A percentile compares a stretch with the other conserved stretches of the same genome.
Evolutionary conservation across 2,113 vertebrate genomes (phyloP).

Genomic region (Neomonachus schauinslandi): DNA sequence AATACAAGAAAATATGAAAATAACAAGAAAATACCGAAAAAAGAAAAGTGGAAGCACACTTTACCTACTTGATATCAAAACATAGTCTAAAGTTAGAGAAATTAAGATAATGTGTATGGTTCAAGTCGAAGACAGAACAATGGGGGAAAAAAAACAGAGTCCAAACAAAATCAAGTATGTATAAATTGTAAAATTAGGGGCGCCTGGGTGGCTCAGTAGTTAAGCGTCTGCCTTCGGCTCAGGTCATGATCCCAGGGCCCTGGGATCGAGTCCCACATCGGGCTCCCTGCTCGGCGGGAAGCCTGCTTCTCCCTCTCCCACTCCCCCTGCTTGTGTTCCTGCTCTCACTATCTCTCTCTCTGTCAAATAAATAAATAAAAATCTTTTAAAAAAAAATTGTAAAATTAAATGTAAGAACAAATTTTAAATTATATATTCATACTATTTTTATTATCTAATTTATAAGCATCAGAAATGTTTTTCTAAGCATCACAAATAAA

Average conservation of each 20-base stretch:
- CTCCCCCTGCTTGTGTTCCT: too few relatives aligned
- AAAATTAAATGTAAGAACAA: background rate
- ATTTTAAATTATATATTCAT: background rate
- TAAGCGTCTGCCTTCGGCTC: too few relatives aligned
- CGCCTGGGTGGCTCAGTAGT: too few relatives aligned
- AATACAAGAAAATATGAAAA: background rate
- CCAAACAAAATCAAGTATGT: background rate
- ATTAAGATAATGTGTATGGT: background rate
- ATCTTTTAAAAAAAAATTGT: too few relatives aligned
- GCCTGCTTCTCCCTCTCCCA: too few relatives aligned
- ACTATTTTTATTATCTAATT: background rate
- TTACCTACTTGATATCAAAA: background rate
- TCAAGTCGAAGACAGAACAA: background rate
- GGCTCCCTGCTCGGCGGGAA: too few relatives aligned
- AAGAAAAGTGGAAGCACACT: background rate
- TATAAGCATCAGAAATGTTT: background rate
- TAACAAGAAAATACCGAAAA: background rate
- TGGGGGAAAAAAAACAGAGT: background rate
- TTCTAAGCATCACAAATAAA: conserved; percentile 1
- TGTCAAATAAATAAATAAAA: too few relatives aligned
- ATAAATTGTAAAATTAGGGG: background rate
- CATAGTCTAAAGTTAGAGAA: background rate
- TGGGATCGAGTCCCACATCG: too few relatives aligned
- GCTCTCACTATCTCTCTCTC: too few relatives aligned
- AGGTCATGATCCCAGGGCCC: too few relatives aligned